Evolutionary conservation across 2,113 vertebrate genomes (phyloP).

Genomic region (Neogale vison): DNA sequence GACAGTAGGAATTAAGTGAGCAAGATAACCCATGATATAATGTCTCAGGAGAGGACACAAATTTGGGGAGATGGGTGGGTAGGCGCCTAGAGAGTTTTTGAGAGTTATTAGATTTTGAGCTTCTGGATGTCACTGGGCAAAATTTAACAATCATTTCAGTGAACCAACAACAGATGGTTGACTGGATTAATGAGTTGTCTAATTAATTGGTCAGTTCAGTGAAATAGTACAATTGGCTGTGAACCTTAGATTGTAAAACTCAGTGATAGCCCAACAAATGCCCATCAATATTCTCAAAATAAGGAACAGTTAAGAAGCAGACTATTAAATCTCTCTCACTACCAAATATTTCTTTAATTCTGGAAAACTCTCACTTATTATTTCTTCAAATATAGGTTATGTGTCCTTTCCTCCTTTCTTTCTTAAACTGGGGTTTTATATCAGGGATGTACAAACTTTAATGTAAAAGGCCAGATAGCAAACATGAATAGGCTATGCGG

Average conservation of each 20-base stretch:
- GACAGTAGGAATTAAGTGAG: background rate
- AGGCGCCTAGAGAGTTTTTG: background rate
- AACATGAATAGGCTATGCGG: background rate
- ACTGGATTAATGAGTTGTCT: conserved; percentile 46
- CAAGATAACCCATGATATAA: background rate
- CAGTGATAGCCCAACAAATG: conserved; percentile 8
- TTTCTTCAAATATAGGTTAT: background rate
- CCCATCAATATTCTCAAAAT: conserved; percentile 48
- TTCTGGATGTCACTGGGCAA: background rate
- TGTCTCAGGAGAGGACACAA: background rate
- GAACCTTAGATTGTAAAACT: conserved; percentile 51
- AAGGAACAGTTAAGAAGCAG: conserved; percentile 29
- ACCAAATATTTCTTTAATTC: conserved; percentile 6
- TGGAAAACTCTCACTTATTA: background rate
- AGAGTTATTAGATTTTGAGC: background rate
- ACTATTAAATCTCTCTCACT: conserved; percentile 20
- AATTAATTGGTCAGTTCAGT: conserved; percentile 47
- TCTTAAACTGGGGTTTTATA: background rate
- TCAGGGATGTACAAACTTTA: background rate
- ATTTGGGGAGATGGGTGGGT: background rate
- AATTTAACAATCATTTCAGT: conserved; percentile 32
- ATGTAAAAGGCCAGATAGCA: background rate
- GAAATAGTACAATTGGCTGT: conserved; percentile 28
- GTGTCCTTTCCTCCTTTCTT: background rate
- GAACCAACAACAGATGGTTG: conserved; percentile 33